phyloP scores from a whole-genome alignment of 2,113 vertebrate species.

The Ursus arctos region DNA sequence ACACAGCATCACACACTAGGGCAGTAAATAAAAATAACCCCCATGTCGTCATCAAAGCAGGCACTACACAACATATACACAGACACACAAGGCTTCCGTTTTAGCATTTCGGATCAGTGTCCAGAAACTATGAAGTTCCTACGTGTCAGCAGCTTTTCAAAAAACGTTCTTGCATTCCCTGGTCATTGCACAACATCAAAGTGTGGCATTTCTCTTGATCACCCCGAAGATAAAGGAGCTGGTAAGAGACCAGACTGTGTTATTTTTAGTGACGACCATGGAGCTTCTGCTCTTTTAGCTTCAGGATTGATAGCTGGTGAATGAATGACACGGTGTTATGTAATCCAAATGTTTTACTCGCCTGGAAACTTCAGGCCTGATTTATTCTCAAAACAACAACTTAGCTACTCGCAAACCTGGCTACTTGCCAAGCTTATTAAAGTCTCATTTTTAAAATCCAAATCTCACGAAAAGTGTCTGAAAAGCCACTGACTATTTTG shows the following conservation, averaged over 20 bases:
- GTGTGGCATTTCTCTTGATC: neutral
- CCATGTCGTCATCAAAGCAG: neutral
- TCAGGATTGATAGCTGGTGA: neutral
- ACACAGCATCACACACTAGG: constrained; percentile 92
- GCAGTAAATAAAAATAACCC: neutral
- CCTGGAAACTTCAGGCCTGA: constrained; percentile 11
- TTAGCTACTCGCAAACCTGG: neutral
- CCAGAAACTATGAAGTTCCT: neutral
- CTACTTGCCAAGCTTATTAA: neutral
- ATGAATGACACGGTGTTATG: neutral
- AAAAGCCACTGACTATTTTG: neutral
- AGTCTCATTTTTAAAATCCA: neutral
- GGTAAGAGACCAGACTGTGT: neutral
- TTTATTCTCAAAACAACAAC: constrained; percentile 55
- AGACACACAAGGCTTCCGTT: neutral
- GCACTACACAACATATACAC: neutral
- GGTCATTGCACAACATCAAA: neutral
- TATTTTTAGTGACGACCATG: neutral
- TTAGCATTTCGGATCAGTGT: neutral
- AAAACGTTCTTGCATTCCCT: neutral
- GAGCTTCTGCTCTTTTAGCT: neutral
- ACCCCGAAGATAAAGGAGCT: neutral
- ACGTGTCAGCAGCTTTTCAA: neutral
- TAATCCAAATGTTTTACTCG: constrained; percentile 8
- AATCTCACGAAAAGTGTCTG: neutral